Evolutionary conservation across 2,113 vertebrate species (phyloP).

Genomic region (Micromys minutus): DNA sequence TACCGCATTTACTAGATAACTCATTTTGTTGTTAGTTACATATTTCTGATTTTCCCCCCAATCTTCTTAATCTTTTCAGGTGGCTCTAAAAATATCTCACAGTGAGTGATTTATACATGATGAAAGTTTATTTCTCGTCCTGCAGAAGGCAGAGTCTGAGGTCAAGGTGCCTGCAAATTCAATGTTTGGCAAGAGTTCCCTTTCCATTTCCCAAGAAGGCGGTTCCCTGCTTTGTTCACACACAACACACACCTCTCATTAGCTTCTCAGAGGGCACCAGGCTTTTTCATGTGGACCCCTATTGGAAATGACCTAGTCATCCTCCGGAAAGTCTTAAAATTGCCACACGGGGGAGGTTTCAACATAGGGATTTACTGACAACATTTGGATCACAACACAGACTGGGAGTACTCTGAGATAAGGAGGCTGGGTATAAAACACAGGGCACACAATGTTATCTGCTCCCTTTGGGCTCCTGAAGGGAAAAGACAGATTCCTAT

Average conservation of each 20-base stretch:
- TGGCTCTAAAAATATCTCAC: not conserved
- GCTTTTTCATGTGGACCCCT: rapidly evolving
- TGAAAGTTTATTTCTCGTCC: not conserved
- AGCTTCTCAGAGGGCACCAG: too few species aligned
- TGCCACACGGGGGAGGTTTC: not conserved
- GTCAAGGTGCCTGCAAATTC: too few species aligned
- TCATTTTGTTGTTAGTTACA: not conserved
- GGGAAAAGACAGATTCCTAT: not conserved
- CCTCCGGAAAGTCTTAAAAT: not conserved
- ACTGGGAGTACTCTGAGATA: not conserved
- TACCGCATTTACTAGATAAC: not conserved
- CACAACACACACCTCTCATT: not conserved
- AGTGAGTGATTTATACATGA: not conserved
- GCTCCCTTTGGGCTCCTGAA: not conserved
- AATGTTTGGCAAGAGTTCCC: not conserved
- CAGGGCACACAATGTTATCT: not conserved
- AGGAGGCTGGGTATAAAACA: not conserved
- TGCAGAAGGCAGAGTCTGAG: not conserved
- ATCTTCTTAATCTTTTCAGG: not conserved
- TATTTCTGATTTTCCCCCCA: not conserved
- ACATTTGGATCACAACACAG: not conserved
- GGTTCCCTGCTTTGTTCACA: not conserved
- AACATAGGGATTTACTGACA: not conserved
- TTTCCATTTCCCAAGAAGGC: not conserved
- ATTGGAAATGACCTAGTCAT: too few species aligned